Evolutionary conservation across 2,888 invertebrate species (phyloP), one percentile per base, ranked within the genome.

Genomic region (Drosophila multiciliata): DNA sequence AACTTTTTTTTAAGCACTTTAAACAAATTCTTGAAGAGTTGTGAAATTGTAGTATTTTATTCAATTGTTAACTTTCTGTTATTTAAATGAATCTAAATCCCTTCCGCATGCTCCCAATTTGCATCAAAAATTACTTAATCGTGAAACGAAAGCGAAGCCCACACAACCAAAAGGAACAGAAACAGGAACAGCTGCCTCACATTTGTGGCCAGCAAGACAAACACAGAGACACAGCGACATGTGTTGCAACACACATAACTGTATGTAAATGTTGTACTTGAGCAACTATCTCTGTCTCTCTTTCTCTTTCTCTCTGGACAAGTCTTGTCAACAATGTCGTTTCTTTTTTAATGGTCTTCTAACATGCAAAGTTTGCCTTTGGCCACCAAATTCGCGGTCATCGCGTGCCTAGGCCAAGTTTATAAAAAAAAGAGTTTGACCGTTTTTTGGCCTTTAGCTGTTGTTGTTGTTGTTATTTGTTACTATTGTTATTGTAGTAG

Each of bases 381-480:
- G 62, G 68, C 76, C 63, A 49, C 57, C 48, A 78, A 75, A 75
- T 85, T 87, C 83, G 86, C 83, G 80, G 83, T 73, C 86, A 85
- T 85, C 88, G 86, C 88, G 88, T 85, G 84, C 61, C 66, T 72
- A 20, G 32, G 71, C 72, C 65, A 79, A 72, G 83, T 82, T 87
- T 84, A 66, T 53, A 81, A 68, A 60, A 68, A 60, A 64, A 64
- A 58, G 52, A 62, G 63, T 45, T 50, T 67, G 59, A 23, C 53
- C 55, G 29, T 50, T 45, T 38, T 58, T 68, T 57, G 58, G 75
- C 54, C 54, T 60, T 52, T 36, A 42, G 55, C 58, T 48, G 17
- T 61, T 68, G 40, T 58, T 63, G 60, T 69, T 59, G 36, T 59
- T 23, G 15, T 20, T 26, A 29, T 29, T 29, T 29, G 29, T 29